phyloP scores from a whole-genome alignment of 2,113 vertebrate species.

The Acrocephalus kingi region DNA sequence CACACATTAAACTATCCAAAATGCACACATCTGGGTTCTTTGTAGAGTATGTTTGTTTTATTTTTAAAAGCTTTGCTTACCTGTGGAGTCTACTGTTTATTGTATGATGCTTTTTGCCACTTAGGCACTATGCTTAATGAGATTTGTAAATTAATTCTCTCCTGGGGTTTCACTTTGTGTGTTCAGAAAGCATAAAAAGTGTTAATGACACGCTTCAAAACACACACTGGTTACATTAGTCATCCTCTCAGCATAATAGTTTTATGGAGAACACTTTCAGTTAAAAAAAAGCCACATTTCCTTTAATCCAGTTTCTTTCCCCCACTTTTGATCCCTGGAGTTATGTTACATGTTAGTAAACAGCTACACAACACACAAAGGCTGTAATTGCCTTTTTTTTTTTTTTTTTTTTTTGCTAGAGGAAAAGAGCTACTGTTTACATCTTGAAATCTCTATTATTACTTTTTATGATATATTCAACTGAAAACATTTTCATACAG shows the following conservation, averaged over 20 bases:
- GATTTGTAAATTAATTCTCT: conserved; percentile 62
- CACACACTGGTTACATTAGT: conserved; percentile 58
- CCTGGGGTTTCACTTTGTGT: conserved; percentile 55
- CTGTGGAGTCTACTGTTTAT: conserved; percentile 33
- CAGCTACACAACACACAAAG: background rate
- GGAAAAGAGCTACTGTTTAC: background rate
- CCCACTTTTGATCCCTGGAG: background rate
- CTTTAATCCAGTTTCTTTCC: conserved; percentile 14
- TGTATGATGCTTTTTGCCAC: conserved; percentile 26
- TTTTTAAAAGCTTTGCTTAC: conserved; percentile 25
- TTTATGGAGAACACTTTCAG: conserved; percentile 28
- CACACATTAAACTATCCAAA: background rate
- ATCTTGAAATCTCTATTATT: background rate
- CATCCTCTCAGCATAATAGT: conserved; percentile 33
- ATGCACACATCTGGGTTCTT: background rate
- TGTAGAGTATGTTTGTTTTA: background rate
- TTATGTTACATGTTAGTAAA: conserved; percentile 16
- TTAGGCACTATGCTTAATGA: conserved; percentile 49
- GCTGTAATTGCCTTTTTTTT: background rate
- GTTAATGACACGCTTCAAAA: conserved; percentile 53
- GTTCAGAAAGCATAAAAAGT: conserved; percentile 57
- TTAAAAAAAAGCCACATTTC: background rate
- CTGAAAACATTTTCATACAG: background rate
- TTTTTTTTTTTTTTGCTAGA: background rate
- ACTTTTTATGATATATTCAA: background rate